phyloP scores from a whole-genome alignment of 2,888 invertebrate genomes.

The Meteorus colon region DNA sequence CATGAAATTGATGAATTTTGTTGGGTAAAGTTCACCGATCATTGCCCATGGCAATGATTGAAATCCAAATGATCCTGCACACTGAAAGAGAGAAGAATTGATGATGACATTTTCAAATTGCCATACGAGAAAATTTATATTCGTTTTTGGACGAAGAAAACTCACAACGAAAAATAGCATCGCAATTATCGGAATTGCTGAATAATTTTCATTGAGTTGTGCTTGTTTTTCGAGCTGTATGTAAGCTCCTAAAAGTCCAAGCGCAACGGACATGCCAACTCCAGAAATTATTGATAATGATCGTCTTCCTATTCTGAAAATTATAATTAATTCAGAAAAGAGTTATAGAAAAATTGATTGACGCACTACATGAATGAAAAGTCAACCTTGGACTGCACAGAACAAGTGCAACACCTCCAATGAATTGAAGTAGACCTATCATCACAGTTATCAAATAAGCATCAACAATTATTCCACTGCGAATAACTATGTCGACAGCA shows the following conservation, averaged over 20 bases:
- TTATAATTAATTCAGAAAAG: background rate
- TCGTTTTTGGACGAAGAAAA: background rate
- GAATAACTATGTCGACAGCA: slow-evolving; percentile 51
- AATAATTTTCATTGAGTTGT: background rate
- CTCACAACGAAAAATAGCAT: slow-evolving; percentile 64
- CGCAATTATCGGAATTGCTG: slow-evolving; percentile 60
- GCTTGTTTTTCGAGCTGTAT: slow-evolving; percentile 59
- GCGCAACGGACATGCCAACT: slow-evolving; percentile 73
- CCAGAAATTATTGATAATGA: slow-evolving; percentile 76
- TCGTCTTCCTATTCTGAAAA: slow-evolving; percentile 74
- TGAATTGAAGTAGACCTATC: slow-evolving; percentile 52
- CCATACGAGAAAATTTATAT: background rate
- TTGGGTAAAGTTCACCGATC: slow-evolving; percentile 75
- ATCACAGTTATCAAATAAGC: slow-evolving; percentile 53
- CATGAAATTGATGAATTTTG: slow-evolving; percentile 73
- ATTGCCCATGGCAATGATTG: slow-evolving; percentile 75
- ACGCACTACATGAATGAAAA: background rate
- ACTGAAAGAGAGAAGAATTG: slow-evolving; percentile 48
- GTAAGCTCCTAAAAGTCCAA: slow-evolving; percentile 73
- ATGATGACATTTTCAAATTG: slow-evolving; percentile 6
- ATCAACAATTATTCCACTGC: slow-evolving; percentile 48
- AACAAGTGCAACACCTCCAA: slow-evolving; percentile 41
- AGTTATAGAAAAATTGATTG: slow-evolving; percentile 24
- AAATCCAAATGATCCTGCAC: slow-evolving; percentile 73
- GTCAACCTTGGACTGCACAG: slow-evolving; percentile 50